phyloP scores from a whole-genome alignment of 2,888 invertebrate genomes.

The Eupeodes luniger region DNA sequence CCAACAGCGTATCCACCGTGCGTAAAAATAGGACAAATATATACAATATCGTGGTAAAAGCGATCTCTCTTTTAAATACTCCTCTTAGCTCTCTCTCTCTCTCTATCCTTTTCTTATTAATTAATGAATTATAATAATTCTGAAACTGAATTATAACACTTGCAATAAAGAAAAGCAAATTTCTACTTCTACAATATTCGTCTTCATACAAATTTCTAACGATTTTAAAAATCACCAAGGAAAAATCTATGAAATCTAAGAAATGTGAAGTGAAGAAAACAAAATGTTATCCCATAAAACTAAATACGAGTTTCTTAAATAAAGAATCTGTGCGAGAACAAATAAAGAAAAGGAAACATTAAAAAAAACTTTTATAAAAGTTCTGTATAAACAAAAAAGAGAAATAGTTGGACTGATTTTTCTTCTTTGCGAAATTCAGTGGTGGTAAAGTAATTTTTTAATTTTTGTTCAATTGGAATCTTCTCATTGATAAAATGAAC shows the following conservation, averaged over 20 bases:
- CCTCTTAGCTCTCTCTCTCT: slow-evolving; percentile 6
- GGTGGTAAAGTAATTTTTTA: slow-evolving; percentile 6
- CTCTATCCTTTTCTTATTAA: slow-evolving; percentile 63
- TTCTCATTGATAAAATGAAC: neutral
- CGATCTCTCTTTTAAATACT: neutral
- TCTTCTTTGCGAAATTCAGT: neutral
- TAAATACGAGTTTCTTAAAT: neutral
- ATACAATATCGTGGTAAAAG: neutral
- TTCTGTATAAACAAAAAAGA: slow-evolving; percentile 27
- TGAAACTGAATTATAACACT: slow-evolving; percentile 60
- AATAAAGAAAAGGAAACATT: neutral
- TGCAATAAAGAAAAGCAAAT: slow-evolving; percentile 59
- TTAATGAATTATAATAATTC: slow-evolving; percentile 32
- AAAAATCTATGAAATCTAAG: slow-evolving; percentile 10
- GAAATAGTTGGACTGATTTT: slow-evolving; percentile 23
- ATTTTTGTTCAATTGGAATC: slow-evolving; percentile 1
- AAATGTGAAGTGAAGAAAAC: slow-evolving; percentile 22
- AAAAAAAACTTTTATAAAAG: slow-evolving; percentile 13
- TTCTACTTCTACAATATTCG: slow-evolving; percentile 20
- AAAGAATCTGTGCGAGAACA: neutral
- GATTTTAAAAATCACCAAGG: slow-evolving; percentile 9
- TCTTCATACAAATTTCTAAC: neutral
- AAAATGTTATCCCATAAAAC: slow-evolving; percentile 4
- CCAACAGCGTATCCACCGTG: slow-evolving; percentile 26
- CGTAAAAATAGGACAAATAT: slow-evolving; percentile 33